Conservation (phyloP, 1,140 invertebrate genomes). For the Caenorhabditis elegans region DNA sequence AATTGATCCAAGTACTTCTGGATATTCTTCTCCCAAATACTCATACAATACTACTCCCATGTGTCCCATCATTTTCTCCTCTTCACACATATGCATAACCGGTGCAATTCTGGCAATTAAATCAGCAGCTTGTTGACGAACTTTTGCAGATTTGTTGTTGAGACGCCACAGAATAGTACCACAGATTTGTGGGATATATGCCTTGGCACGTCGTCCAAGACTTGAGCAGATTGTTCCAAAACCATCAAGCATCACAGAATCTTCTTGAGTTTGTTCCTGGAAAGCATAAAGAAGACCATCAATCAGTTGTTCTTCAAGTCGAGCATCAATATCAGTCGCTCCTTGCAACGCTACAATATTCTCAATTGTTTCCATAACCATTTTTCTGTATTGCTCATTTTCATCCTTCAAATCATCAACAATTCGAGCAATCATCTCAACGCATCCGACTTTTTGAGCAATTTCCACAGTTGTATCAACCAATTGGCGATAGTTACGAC, state of each 20-base stretch:
- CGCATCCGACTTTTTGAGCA: slow-evolving; percentile 96
- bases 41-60: slow-evolving; percentile 98
- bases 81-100: slow-evolving; percentile 99
- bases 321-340: slow-evolving; percentile 93
- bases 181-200: slow-evolving; percentile 97
- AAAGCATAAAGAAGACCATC: slow-evolving; percentile 72
- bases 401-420: slow-evolving; percentile 99
- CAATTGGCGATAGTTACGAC: slow-evolving; percentile 92
- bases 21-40: slow-evolving; percentile 98
- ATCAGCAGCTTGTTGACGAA: slow-evolving; percentile 97
- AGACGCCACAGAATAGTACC: slow-evolving; percentile 98
- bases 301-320: slow-evolving; percentile 96
- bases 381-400: slow-evolving; percentile 97
- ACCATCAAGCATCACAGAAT: slow-evolving; percentile 99
- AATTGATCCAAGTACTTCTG: slow-evolving; percentile 96
- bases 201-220: slow-evolving; percentile 92
- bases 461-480: slow-evolving; percentile 99
- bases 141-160: slow-evolving; percentile 99
- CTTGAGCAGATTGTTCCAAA: slow-evolving; percentile 99
- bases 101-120: slow-evolving; percentile 95
- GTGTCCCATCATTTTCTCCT: slow-evolving; percentile 99
- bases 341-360: slow-evolving; percentile 96
- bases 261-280: slow-evolving; percentile 70
- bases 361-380: slow-evolving; percentile 99
- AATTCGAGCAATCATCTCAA: slow-evolving; percentile 95